Base-by-base conservation (phyloP, 2,113 vertebrate genomes). In the Brachypteracias leptosomus region DNA sequence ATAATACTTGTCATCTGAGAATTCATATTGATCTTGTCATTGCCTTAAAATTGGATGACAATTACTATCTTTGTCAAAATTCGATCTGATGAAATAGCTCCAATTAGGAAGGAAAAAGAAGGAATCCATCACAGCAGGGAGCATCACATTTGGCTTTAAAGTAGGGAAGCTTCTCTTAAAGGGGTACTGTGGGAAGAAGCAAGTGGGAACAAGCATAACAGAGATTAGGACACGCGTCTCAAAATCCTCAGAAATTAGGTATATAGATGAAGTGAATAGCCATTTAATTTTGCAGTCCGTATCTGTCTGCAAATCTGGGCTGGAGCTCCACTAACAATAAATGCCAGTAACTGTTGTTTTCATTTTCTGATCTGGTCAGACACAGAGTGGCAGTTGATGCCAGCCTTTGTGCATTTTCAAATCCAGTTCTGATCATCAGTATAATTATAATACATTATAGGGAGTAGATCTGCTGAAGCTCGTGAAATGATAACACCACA, bases 31-130 rank as follows among this genome's bases (percentile, higher is more conserved):
- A 97, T 96, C 95, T 94, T 96, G 93, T 95, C 95, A 90, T 97
- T 93, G 93, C 96, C 76, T 93, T 91, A 89, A 95, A 96, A 96
- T 94, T 95, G 92, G 96, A 96, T 95, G 95, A 96, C 95, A 97
- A 96, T 96, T 96, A 97, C 95, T 96, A 96, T 96, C 92, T 93
- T 92, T 95, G 92, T 96, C 96, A 96, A 97, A 96, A 94, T 96
- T 96, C 94, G 86, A 95, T 94, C 92, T 92, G 92, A 97, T 93
- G 94, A 95, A 96, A 96, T 94, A 80, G 92, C 86, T 96, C 92
- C 95, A 95, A 96, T 93, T 97, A 96, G 92, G 86, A 95, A 95
- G 90, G 84, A 19, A 96, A 93, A 84, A 96, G 96, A 87, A 96
- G 96, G 92, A 96, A 96, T 97, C 96, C 93, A 97, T 96, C 90